phyloP scores from a whole-genome alignment of 2,113 vertebrate genomes.

The Phoenicopterus ruber region DNA sequence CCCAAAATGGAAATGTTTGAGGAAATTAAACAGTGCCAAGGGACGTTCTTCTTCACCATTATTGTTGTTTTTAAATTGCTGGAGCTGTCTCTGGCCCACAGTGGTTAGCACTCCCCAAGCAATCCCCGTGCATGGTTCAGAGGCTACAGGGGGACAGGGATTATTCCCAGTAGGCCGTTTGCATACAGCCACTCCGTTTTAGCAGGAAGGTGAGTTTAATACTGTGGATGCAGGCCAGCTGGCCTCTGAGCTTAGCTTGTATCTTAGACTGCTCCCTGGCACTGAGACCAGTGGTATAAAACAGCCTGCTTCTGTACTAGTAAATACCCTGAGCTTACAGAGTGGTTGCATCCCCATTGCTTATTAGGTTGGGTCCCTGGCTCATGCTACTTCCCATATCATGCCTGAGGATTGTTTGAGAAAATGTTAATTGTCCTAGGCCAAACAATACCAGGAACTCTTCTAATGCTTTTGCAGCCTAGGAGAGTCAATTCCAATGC shows the following conservation, averaged over 20 bases:
- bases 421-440: background rate
- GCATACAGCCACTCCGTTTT: background rate
- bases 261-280: background rate
- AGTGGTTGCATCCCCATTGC: background rate
- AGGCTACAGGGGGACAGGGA: background rate
- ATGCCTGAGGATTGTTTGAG: background rate
- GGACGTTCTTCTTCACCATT: background rate
- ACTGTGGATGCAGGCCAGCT: background rate
- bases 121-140: background rate
- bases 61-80: background rate
- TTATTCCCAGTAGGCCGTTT: background rate
- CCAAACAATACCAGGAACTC: background rate
- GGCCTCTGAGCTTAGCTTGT: background rate
- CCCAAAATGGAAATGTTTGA: background rate
- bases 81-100: background rate
- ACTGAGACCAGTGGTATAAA: background rate
- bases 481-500: background rate
- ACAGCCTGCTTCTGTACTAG: background rate
- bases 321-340: background rate
- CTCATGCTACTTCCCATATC: background rate
- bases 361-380: background rate
- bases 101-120: background rate
- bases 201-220: background rate
- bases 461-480: background rate
- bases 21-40: background rate